Conservation (phyloP, 2,888 invertebrate species). For the Ceramica pisi region DNA sequence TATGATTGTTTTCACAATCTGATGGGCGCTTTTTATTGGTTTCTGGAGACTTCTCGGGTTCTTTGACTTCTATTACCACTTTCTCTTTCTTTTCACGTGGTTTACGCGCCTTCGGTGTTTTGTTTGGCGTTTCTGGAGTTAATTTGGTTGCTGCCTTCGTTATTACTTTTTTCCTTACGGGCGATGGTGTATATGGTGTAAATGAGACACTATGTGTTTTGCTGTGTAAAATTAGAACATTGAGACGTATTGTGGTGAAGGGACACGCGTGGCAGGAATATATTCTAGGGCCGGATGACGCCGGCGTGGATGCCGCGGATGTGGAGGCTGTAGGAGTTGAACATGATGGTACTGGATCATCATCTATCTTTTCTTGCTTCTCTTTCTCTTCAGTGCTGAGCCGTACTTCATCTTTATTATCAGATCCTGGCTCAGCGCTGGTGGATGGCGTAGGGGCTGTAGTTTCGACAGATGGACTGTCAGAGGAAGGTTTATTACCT, state of each 20-base stretch:
- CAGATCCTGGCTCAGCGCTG: constrained; percentile 55
- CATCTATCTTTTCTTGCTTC: constrained; percentile 58
- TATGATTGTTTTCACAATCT: constrained; percentile 75
- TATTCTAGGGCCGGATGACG: constrained; percentile 77
- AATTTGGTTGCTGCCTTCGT: constrained; percentile 73
- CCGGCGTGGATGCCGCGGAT: constrained; percentile 66
- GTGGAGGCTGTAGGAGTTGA: constrained; percentile 70
- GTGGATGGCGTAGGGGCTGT: constrained; percentile 64
- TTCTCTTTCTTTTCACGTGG: constrained; percentile 79
- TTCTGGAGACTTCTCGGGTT: constrained; percentile 79
- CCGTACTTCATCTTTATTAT: constrained; percentile 40
- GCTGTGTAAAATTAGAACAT: constrained; percentile 94
- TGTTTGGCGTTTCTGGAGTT: constrained; percentile 66
- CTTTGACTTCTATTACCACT: constrained; percentile 73
- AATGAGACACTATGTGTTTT: constrained; percentile 92
- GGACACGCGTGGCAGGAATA: constrained; percentile 92
- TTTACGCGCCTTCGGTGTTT: constrained; percentile 78
- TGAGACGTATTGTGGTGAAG: constrained; percentile 93
- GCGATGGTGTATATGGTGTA: constrained; percentile 85
- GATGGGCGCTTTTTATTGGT: constrained; percentile 83
- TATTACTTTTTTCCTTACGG: constrained; percentile 79
- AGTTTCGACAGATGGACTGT: constrained; percentile 64
- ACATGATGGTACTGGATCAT: constrained; percentile 61
- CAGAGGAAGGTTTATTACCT: constrained; percentile 80
- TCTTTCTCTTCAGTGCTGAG: constrained; percentile 46